Conservation (phyloP, 2,113 vertebrate species). For the Engraulis encrasicolus region DNA sequence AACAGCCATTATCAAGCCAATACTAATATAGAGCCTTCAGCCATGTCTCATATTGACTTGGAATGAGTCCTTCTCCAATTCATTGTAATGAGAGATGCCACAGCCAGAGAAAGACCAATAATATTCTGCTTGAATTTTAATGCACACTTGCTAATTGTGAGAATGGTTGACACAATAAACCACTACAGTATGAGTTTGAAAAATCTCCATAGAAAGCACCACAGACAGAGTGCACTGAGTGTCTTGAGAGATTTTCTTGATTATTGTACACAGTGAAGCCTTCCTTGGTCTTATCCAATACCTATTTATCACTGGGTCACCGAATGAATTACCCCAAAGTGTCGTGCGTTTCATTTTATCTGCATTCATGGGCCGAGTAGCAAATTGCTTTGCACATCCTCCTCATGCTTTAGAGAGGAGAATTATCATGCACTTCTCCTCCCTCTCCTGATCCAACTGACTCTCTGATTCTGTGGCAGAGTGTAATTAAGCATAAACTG, state of each 20-base stretch:
- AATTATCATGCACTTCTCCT: slow-evolving; percentile 1
- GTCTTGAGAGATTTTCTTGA: neutral
- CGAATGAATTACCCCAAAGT: neutral
- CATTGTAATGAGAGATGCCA: neutral
- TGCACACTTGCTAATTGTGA: neutral
- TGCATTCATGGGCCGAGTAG: neutral
- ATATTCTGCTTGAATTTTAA: neutral
- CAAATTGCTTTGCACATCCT: slow-evolving; percentile 3
- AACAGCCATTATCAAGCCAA: slow-evolving; percentile 1
- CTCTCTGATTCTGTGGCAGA: neutral
- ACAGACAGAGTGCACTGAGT: neutral
- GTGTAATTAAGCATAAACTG: neutral
- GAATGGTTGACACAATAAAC: neutral
- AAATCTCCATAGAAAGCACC: neutral
- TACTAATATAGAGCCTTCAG: slow-evolving; percentile 1
- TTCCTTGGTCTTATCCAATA: neutral
- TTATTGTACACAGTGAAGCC: too few relatives aligned
- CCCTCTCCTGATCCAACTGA: neutral
- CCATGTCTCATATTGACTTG: neutral
- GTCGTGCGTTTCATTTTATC: neutral
- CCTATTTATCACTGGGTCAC: slow-evolving; percentile 1
- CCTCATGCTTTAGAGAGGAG: neutral
- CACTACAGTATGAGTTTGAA: neutral
- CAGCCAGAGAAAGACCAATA: neutral
- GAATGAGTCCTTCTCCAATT: neutral